Conservation (phyloP, 2,888 invertebrate species). For the Xiphydria camelus region DNA sequence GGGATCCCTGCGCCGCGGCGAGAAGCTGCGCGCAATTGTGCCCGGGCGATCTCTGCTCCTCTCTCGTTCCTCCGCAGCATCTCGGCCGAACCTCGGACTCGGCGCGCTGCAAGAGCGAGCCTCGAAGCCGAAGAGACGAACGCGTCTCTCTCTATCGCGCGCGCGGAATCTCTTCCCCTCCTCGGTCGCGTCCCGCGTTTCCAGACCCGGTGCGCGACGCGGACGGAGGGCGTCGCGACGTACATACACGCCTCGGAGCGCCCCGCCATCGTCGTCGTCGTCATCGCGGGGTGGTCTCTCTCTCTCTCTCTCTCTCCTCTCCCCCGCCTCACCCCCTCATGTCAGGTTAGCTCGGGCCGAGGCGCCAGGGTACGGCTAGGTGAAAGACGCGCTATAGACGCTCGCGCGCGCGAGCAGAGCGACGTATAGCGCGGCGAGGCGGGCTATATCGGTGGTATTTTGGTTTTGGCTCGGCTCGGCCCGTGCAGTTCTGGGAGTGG, state of each 20-base stretch:
- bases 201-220: background rate
- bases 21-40: no score
- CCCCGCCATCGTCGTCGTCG: slow-evolving; percentile 9
- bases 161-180: no score
- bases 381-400: slow-evolving; percentile 17
- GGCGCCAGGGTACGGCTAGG: slow-evolving; percentile 16
- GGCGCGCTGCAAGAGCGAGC: no score
- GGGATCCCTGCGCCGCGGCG: no score
- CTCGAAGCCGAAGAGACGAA: no score
- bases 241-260: slow-evolving; percentile 8
- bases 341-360: background rate
- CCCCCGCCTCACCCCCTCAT: slow-evolving; percentile 13
- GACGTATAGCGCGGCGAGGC: slow-evolving; percentile 25
- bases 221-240: slow-evolving; percentile 12
- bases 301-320: slow-evolving; percentile 19
- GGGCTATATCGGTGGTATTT: slow-evolving; percentile 54
- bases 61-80: no score
- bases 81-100: no score
- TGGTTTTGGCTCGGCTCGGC: slow-evolving; percentile 58
- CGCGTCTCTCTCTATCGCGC: no score
- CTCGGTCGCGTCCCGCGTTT: no score
- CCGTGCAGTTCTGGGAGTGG: slow-evolving; percentile 58
- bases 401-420: slow-evolving; percentile 25
- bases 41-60: no score
- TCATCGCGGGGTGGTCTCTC: slow-evolving; percentile 15